Conservation (phyloP, 2,113 vertebrate species). For the Poeciliopsis prolifica region DNA sequence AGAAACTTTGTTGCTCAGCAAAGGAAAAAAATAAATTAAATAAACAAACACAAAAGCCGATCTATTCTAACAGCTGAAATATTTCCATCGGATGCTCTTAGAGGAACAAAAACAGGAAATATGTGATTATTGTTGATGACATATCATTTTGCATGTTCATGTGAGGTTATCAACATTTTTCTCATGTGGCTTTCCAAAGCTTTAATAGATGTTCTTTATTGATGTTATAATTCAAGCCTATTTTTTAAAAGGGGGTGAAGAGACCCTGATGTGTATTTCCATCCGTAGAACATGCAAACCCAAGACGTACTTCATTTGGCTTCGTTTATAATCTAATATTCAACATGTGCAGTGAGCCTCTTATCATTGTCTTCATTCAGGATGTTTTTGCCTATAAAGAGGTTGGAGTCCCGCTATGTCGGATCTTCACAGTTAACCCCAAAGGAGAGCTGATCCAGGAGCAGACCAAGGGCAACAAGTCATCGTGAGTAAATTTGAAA, state of each 20-base stretch:
- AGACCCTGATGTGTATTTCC: neutral
- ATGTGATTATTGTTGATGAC: slow-evolving; percentile 41
- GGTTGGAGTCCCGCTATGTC: slow-evolving; percentile 94
- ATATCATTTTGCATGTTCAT: slow-evolving; percentile 27
- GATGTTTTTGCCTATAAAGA: slow-evolving; percentile 95
- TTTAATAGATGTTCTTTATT: neutral
- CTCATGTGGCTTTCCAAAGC: neutral
- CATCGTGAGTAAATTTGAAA: slow-evolving; percentile 85
- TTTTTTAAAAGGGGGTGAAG: neutral
- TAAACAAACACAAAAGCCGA: slow-evolving; percentile 8
- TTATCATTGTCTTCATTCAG: slow-evolving; percentile 73
- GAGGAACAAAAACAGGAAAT: slow-evolving; percentile 50
- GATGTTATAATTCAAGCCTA: neutral
- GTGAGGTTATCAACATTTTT: slow-evolving; percentile 1
- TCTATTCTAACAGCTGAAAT: slow-evolving; percentile 34
- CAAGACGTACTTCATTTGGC: neutral
- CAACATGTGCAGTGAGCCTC: neutral
- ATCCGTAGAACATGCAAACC: neutral
- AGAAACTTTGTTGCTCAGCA: slow-evolving; percentile 8
- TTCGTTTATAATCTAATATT: neutral
- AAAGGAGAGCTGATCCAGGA: slow-evolving; percentile 98
- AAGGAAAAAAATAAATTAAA: slow-evolving; percentile 31
- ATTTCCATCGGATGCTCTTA: slow-evolving; percentile 36
- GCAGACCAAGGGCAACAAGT: slow-evolving; percentile 96
- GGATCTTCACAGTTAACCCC: slow-evolving; percentile 98